phyloP scores from a whole-genome alignment of 2,888 invertebrate genomes.

The Trachelus iudaicus region DNA sequence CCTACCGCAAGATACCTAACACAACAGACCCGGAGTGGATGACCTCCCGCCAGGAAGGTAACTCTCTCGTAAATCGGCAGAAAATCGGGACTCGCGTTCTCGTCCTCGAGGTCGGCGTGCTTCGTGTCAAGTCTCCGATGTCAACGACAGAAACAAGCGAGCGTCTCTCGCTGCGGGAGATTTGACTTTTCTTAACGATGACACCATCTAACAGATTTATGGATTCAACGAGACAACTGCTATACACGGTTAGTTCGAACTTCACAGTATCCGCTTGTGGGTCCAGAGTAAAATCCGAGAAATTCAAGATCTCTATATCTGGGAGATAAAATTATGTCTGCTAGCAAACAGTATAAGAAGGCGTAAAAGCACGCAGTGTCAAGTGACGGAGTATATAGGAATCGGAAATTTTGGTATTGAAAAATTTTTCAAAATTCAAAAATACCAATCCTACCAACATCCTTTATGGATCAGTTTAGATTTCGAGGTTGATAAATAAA shows the following conservation, averaged over 20 bases:
- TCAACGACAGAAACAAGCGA: constrained; percentile 32
- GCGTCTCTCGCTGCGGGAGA: constrained; percentile 36
- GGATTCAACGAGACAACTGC: constrained; percentile 27
- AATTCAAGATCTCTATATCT: not conserved
- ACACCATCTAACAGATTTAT: constrained; percentile 30
- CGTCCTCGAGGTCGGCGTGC: constrained; percentile 36
- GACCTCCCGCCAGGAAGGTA: constrained; percentile 15
- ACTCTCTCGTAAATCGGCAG: constrained; percentile 29
- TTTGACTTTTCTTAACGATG: constrained; percentile 11
- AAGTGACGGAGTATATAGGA: not conserved
- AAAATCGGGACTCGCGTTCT: constrained; percentile 1
- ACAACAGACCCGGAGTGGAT: constrained; percentile 11
- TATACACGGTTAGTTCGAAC: not conserved
- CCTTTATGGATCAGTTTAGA: not conserved
- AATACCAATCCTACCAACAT: not conserved
- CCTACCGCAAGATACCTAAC: not conserved
- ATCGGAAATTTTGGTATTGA: not conserved
- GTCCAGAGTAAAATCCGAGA: not conserved
- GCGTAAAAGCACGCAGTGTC: not conserved
- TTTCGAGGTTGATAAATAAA: not conserved
- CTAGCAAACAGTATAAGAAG: not conserved
- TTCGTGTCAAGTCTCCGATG: constrained; percentile 43
- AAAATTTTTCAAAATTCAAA: not conserved
- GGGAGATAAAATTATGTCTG: not conserved
- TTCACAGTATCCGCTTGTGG: not conserved